Percentiles rank a stretch among this genome's conserved stretches.
These are phyloP conservation scores for Antechinus flavipes DNA, from an alignment of 2,113 vertebrate genomes.

Conservation along the genomic window DNA sequence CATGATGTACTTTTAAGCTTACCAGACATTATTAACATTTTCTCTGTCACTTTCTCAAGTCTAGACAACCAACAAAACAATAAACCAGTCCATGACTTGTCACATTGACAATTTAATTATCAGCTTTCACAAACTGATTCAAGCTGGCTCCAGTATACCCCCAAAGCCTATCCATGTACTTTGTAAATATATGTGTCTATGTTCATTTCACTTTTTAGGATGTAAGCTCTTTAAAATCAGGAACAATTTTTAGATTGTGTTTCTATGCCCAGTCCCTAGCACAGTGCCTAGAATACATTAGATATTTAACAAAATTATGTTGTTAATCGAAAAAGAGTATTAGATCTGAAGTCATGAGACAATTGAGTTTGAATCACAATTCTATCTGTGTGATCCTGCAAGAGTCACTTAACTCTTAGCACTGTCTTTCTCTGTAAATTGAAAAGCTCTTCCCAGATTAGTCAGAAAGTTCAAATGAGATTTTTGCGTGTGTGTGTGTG, in stretches of 20 bases:
- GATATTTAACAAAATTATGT: not conserved
- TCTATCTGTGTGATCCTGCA: not conserved
- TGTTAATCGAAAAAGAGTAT: slow-evolving; percentile 8
- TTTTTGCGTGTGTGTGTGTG: too few relatives aligned
- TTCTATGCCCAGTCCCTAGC: not conserved
- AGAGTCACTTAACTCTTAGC: not conserved
- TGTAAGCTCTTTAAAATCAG: not conserved
- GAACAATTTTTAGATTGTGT: not conserved
- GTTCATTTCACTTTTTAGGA: not conserved
- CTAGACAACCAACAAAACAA: too few relatives aligned
- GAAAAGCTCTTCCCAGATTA: not conserved
- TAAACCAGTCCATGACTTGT: too few relatives aligned
- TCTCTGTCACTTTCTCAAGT: too few relatives aligned
- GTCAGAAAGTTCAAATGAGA: not conserved
- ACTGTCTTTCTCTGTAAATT: not conserved
- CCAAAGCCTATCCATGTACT: too few relatives aligned
- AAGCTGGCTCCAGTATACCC: too few relatives aligned
- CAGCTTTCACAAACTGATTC: too few relatives aligned
- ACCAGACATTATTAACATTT: too few relatives aligned
- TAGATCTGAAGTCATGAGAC: not conserved
- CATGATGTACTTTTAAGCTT: too few relatives aligned
- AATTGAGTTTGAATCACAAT: not conserved
- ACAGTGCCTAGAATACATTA: not conserved
- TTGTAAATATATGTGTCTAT: too few relatives aligned
- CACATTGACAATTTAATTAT: too few relatives aligned